A percentile compares a stretch with the other conserved stretches of the same genome.
Evolutionary conservation across 2,113 vertebrate species (phyloP).

Genomic region (Collichthys lucidus): DNA sequence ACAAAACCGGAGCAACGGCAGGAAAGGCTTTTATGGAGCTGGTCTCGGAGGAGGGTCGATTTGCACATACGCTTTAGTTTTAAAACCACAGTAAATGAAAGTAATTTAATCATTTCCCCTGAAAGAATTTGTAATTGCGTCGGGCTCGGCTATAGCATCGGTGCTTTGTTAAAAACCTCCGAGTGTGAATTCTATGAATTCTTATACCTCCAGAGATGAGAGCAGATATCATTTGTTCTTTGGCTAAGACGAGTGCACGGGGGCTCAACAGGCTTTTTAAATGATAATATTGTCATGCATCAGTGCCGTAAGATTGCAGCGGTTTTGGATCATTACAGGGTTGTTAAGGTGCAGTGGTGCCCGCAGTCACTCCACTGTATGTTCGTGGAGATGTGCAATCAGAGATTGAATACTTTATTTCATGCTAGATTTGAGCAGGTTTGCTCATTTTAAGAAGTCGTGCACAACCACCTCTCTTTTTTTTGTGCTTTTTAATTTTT

Average conservation of each 20-base stretch:
- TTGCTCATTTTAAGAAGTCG: constrained; percentile 54
- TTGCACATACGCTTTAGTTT: constrained; percentile 57
- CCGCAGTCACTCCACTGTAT: constrained; percentile 34
- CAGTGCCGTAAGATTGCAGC: constrained; percentile 62
- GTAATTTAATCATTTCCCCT: constrained; percentile 61
- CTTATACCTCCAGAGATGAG: constrained; percentile 61
- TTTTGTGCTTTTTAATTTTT: constrained; percentile 57
- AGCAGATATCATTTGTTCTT: constrained; percentile 62
- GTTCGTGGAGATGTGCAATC: constrained; percentile 61
- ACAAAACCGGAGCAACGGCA: constrained; percentile 33
- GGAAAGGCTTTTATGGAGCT: constrained; percentile 47
- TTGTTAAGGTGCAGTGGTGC: constrained; percentile 68
- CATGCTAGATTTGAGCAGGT: constrained; percentile 75
- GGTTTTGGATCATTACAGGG: constrained; percentile 70
- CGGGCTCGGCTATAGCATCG: background rate
- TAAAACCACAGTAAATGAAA: constrained; percentile 60
- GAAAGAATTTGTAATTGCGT: constrained; percentile 60
- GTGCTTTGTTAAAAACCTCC: constrained; percentile 63
- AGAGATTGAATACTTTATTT: constrained; percentile 74
- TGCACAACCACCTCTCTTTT: constrained; percentile 53
- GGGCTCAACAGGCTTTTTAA: constrained; percentile 56
- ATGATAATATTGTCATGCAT: constrained; percentile 74
- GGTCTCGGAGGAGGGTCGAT: constrained; percentile 54
- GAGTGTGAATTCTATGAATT: constrained; percentile 70
- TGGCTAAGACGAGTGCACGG: constrained; percentile 32